A percentile compares a stretch with the other conserved stretches of the same genome.
phyloP scores from a whole-genome alignment of 2,113 vertebrate species.

The Protobothrops mucrosquamatus region DNA sequence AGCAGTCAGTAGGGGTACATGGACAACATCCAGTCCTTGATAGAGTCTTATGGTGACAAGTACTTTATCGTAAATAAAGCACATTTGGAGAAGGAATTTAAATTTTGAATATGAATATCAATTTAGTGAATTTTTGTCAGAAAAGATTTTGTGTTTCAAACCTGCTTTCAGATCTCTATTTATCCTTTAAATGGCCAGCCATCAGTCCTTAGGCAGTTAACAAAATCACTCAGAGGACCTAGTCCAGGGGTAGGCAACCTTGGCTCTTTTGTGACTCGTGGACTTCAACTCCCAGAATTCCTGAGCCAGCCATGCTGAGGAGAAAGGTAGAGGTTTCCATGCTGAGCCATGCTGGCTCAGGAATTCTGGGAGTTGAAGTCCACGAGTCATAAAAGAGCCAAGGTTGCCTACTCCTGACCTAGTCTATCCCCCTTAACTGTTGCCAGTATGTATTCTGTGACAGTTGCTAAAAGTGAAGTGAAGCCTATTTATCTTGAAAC shows the following conservation, averaged over 20 bases:
- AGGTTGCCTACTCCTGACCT: too few relatives aligned
- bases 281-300: too few relatives aligned
- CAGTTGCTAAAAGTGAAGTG: not conserved
- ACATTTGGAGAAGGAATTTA: not conserved
- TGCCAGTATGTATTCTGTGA: not conserved
- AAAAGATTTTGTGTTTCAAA: not conserved
- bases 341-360: too few relatives aligned
- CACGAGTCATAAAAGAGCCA: too few relatives aligned
- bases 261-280: too few relatives aligned
- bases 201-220: not conserved
- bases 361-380: too few relatives aligned
- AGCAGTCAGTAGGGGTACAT: not conserved
- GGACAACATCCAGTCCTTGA: not conserved
- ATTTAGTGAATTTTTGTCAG: not conserved
- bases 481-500: not conserved
- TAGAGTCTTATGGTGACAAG: not conserved
- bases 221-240: not conserved
- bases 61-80: not conserved
- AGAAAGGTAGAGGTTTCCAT: too few relatives aligned
- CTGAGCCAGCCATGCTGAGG: too few relatives aligned
- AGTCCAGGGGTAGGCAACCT: too few relatives aligned
- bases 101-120: not conserved
- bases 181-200: not conserved
- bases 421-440: not conserved
- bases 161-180: not conserved